phyloP scores from a whole-genome alignment of 2,797 vertebrate genomes.

The Crypturellus tataupa region DNA sequence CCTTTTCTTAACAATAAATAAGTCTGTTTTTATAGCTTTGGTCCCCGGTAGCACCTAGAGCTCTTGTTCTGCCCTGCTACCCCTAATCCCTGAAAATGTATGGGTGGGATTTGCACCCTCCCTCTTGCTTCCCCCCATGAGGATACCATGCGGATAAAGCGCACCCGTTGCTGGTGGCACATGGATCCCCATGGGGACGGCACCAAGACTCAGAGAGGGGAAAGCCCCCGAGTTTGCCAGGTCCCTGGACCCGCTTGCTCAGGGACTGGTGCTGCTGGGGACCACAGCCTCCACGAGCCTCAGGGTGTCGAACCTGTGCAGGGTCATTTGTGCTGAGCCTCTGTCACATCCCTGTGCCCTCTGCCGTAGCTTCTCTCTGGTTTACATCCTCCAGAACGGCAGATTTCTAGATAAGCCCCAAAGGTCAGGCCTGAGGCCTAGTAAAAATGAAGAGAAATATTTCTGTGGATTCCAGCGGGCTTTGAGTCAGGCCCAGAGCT shows the following conservation, averaged over 20 bases:
- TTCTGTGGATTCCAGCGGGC: not conserved
- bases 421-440: not conserved
- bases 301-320: rapidly evolving
- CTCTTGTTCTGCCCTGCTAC: not conserved
- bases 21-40: not conserved
- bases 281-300: not conserved
- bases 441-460: not conserved
- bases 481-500: not conserved
- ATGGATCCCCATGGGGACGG: rapidly evolving
- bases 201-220: rapidly evolving
- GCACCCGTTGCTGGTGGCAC: not conserved
- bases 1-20: rapidly evolving
- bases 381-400: not conserved
- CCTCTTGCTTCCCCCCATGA: no score
- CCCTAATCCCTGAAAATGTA: not conserved
- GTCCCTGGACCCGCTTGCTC: no score
- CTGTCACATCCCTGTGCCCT: not conserved
- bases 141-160: rapidly evolving
- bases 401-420: not conserved
- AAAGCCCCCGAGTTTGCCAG: rapidly evolving
- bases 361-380: not conserved
- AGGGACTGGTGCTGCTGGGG: rapidly evolving
- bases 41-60: rapidly evolving
- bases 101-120: not conserved
- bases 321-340: rapidly evolving